phyloP scores from a whole-genome alignment of 2,888 invertebrate species.

The Lottia scabra region DNA sequence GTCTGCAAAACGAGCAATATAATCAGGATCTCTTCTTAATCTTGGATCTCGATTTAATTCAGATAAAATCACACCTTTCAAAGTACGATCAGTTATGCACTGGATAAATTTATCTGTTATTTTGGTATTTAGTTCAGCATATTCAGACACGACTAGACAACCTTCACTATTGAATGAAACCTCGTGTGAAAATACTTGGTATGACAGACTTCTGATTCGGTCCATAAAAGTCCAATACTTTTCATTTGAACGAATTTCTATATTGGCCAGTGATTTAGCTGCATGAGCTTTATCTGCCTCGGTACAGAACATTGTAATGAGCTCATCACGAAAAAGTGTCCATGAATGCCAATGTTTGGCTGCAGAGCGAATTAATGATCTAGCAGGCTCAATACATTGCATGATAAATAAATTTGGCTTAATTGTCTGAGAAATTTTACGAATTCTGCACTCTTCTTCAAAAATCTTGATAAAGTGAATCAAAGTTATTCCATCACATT shows the following conservation, averaged over 20 bases:
- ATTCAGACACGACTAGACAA: neutral
- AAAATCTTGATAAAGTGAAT: too few relatives aligned
- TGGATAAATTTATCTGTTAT: neutral
- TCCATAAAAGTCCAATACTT: neutral
- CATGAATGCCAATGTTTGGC: neutral
- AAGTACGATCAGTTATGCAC: neutral
- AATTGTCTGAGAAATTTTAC: too few relatives aligned
- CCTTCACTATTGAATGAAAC: neutral
- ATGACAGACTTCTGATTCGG: neutral
- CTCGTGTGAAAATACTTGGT: neutral
- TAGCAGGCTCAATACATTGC: too few relatives aligned
- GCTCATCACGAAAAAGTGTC: neutral
- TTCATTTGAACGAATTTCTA: neutral
- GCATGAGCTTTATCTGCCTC: neutral
- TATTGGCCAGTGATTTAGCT: neutral
- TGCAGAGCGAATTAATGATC: too few relatives aligned
- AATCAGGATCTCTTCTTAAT: too few relatives aligned
- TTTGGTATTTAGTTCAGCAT: neutral
- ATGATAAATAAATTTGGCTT: too few relatives aligned
- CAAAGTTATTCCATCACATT: too few relatives aligned
- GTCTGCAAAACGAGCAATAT: too few relatives aligned
- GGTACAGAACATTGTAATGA: too few relatives aligned
- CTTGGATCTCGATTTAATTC: too few relatives aligned
- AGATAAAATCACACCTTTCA: too few relatives aligned
- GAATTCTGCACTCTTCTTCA: too few relatives aligned